Evolutionary conservation across 2,888 invertebrate species (phyloP), one percentile per base, ranked within the genome.

Genomic region (Crepidodera aurea): DNA sequence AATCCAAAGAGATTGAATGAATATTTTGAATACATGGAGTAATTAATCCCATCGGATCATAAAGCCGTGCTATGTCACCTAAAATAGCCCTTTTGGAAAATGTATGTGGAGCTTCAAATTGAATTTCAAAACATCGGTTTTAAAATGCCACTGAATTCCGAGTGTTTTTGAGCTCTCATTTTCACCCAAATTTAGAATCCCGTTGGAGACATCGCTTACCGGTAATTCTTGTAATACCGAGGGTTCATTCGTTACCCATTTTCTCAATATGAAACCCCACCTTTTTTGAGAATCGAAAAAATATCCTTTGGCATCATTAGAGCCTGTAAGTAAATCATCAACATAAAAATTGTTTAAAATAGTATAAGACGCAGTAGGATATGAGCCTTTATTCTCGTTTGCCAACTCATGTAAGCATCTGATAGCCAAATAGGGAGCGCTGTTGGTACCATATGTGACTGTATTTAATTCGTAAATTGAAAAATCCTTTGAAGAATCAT

Each of bases 211-310:
- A 13, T 22, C 22, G 6, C 2, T 22, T 22, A n/a, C n/a, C n/a
- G n/a, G n/a, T n/a, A n/a, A n/a, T n/a, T n/a, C n/a, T n/a, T n/a
- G n/a, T 6, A 22, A 22, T 2, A 6, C 6, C 6, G 22, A 2
- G 22, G 22, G 22, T 4, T 22, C 22, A 46, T 61, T 61, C 5
- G 55, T 34, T 32, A 12, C 18, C 60, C 60, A 61, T 55, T 61
- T 61, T 48, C 51, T 22, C 8, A 55, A 19, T 10, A 22, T 48
- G 16, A 61, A 61, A 29, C 29, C 1, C 6, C 13, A 55, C 22
- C 22, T 22, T 22, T 4, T 22, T 6, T 22, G 22, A 22, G 6
- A 6, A 4, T 22, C 22, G n/a, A n/a, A n/a, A n/a, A n/a, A n/a
- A n/a, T n/a, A n/a, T n/a, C n/a, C n/a, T 6, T 2, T 22, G 3